These are phyloP conservation scores for Anguilla pacifica DNA, from an alignment of 2,797 vertebrate genomes.

Conservation along the genomic window DNA sequence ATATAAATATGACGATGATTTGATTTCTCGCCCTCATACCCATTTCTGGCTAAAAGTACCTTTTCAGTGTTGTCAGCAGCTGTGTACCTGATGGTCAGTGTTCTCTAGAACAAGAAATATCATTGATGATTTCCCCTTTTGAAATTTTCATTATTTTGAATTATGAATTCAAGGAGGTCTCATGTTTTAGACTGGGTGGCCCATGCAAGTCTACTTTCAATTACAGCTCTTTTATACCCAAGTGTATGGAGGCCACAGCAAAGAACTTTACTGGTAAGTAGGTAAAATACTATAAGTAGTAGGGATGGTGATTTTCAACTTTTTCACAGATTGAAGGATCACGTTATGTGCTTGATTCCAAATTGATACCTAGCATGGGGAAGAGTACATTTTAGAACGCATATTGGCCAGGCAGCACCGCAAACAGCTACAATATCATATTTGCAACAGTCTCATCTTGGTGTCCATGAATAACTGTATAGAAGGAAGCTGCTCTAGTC, in stretches of 20 bases:
- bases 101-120: not conserved
- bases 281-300: not conserved
- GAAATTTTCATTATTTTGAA: not conserved
- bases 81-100: not conserved
- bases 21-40: not conserved
- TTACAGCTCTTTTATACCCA: not conserved
- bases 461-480: too few species aligned
- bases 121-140: not conserved
- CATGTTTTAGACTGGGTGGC: not conserved
- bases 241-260: not conserved
- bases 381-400: too few species aligned
- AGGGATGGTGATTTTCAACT: too few species aligned
- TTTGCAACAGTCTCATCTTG: too few species aligned
- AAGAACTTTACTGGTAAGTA: not conserved
- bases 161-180: not conserved
- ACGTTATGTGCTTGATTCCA: too few species aligned
- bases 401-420: too few species aligned
- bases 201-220: not conserved
- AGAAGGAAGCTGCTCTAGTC: too few species aligned
- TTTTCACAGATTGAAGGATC: too few species aligned
- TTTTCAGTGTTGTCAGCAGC: not conserved
- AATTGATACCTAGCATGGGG: too few species aligned
- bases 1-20: not conserved
- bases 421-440: too few species aligned
- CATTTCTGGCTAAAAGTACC: not conserved